These are phyloP conservation scores for Nannobrachium achirus DNA, from an alignment of 2,113 vertebrate genomes.

Conservation along the genomic window DNA sequence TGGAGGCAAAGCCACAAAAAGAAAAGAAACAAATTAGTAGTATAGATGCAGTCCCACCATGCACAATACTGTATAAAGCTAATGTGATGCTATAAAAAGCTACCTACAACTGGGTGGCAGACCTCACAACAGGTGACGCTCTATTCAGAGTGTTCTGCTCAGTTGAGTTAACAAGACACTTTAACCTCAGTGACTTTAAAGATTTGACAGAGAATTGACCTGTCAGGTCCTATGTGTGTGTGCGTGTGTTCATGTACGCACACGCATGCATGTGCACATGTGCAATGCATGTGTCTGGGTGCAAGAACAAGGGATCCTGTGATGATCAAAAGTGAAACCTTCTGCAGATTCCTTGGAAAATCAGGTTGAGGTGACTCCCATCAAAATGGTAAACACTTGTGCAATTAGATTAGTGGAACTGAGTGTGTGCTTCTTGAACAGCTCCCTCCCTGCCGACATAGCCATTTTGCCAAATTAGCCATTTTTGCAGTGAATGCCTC, in stretches of 20 bases:
- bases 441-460: not conserved
- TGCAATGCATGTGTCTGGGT: not conserved
- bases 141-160: too few relatives aligned
- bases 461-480: not conserved
- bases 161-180: too few relatives aligned
- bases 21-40: too few relatives aligned
- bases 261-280: not conserved
- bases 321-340: slow-evolving; percentile 12
- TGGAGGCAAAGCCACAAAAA: too few relatives aligned
- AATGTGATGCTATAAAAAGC: too few relatives aligned
- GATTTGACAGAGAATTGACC: too few relatives aligned
- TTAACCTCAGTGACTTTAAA: too few relatives aligned
- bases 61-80: too few relatives aligned
- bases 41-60: too few relatives aligned
- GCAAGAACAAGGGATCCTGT: slow-evolving; percentile 5
- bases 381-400: slow-evolving; percentile 9
- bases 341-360: slow-evolving; percentile 21
- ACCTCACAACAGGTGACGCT: too few relatives aligned
- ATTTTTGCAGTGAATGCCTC: not conserved
- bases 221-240: too few relatives aligned
- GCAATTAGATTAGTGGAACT: slow-evolving; percentile 22
- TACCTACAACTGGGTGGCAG: too few relatives aligned
- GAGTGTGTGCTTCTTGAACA: not conserved
- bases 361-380: slow-evolving; percentile 2
- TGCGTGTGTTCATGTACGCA: not conserved